A percentile compares a stretch with the other conserved stretches of the same genome.
These are phyloP conservation scores for Umimayanthus chanpuru DNA, from an alignment of 92 coral and sea anemone species.

Conservation along the genomic window DNA sequence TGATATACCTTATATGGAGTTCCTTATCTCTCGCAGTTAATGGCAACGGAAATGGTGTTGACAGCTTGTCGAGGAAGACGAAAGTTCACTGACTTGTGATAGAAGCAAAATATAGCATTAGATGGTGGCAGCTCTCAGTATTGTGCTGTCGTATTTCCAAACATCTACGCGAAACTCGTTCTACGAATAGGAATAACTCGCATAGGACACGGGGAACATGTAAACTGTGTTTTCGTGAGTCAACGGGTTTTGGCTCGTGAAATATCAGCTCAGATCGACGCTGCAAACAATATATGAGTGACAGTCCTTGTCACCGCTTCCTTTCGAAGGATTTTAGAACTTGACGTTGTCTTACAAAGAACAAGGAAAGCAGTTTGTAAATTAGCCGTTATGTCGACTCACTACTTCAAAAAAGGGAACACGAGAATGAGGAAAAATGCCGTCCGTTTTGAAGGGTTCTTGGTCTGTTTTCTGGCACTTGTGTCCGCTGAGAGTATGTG, in stretches of 20 bases:
- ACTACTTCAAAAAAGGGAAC: neutral
- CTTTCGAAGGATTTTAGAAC: neutral
- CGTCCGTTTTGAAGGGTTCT: neutral
- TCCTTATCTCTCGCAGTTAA: neutral
- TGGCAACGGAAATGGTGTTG: constrained; percentile 1
- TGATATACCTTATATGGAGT: neutral
- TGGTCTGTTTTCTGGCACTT: constrained; percentile 1
- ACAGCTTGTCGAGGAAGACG: neutral
- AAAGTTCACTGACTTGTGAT: neutral
- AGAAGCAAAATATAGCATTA: neutral
- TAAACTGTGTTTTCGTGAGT: neutral
- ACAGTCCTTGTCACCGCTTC: neutral
- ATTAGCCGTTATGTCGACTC: neutral
- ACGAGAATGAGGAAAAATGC: neutral
- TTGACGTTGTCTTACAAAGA: neutral
- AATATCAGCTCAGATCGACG: no score
- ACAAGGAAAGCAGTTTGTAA: neutral
- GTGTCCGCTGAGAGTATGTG: constrained; percentile 9
- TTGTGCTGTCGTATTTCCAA: neutral
- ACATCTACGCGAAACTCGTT: neutral
- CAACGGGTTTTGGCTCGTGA: no score
- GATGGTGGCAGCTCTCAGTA: neutral
- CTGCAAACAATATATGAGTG: no score
- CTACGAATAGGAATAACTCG: neutral
- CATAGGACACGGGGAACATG: neutral